Base-by-base conservation (phyloP, 2,888 invertebrate genomes). In the Clostera curtula region DNA sequence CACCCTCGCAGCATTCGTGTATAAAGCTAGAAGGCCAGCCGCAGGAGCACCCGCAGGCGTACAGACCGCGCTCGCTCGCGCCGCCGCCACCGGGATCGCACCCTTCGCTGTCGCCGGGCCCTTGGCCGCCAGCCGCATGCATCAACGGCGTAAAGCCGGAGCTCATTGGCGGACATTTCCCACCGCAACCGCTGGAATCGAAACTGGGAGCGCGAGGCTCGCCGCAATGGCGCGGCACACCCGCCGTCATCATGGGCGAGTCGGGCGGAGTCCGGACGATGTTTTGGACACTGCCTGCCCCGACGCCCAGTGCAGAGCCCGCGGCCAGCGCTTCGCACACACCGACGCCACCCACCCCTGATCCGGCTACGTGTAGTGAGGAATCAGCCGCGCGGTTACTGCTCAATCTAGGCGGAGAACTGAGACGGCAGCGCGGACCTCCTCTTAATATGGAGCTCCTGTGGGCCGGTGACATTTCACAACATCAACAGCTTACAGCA, bases 191-290 rank as follows among this genome's bases (percentile, higher is more conserved):
- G 10, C 56, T 74, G 13, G 84, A 83, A 36, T 52, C 66, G 19
- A 80, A 84, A 46, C 55, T 56, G 8, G 80, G 79, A 19, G 51
- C 56, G 29, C 57, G 84, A 48, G 73, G 77, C 5, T 64, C 65
- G 51, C 56, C 68, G 24, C 83, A 75, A 73, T 80, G 80, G 82
- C 87, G 80, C 57, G 90, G 69, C 54, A 91, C 95, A 25, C 95
- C 96, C 14, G 93, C 94, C 24, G 95, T 95, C 39, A 93, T 96
- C 46, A 95, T 96, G 95, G 95, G 95, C 24, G 95, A 96, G 71
- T 93, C 94, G 18, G 96, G 95, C 28, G 93, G 95, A 19, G 95
- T 96, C 0, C 85, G 90, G 23, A 88, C 88, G 12, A 88, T 88
- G 88, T 88, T 88, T 36, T 88, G 88, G 88, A 87, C 88, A 27